Conservation (phyloP, 2,888 invertebrate genomes). For the Drosophila nr. perissopoda region DNA sequence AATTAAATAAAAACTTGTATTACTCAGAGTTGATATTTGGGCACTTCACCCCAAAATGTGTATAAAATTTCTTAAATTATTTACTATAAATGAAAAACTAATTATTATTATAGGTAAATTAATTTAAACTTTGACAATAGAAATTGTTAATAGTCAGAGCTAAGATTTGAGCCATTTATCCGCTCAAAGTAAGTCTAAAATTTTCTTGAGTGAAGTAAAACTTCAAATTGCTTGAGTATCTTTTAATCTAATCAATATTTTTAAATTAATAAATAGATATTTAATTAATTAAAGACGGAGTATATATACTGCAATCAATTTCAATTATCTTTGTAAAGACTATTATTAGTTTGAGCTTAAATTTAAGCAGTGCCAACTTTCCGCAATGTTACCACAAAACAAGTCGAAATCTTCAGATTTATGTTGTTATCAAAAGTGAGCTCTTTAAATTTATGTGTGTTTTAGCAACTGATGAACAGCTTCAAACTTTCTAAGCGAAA, state of each 20-base stretch:
- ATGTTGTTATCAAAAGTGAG: slow-evolving; percentile 6
- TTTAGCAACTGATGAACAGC: slow-evolving; percentile 24
- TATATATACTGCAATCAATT: not conserved
- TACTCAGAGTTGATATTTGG: not conserved
- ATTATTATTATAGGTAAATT: not conserved
- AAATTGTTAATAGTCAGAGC: not conserved
- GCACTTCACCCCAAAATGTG: not conserved
- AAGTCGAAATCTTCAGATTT: not conserved
- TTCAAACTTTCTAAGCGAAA: slow-evolving; percentile 33
- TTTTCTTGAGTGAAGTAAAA: no score
- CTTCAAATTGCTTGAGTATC: no score
- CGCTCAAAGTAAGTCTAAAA: no score
- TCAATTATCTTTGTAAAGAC: not conserved
- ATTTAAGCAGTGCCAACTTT: not conserved
- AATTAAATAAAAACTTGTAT: not conserved
- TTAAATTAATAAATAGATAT: not conserved
- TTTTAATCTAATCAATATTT: not conserved
- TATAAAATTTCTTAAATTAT: not conserved
- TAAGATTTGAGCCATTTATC: not conserved
- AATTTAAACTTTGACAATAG: no score
- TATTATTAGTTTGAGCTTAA: not conserved
- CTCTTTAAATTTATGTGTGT: slow-evolving; percentile 15
- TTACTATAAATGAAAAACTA: no score
- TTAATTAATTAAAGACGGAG: not conserved
- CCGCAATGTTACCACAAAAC: not conserved